These are phyloP conservation scores for Cyanoderma ruficeps DNA, from an alignment of 2,113 vertebrate genomes.

Conservation along the genomic window DNA sequence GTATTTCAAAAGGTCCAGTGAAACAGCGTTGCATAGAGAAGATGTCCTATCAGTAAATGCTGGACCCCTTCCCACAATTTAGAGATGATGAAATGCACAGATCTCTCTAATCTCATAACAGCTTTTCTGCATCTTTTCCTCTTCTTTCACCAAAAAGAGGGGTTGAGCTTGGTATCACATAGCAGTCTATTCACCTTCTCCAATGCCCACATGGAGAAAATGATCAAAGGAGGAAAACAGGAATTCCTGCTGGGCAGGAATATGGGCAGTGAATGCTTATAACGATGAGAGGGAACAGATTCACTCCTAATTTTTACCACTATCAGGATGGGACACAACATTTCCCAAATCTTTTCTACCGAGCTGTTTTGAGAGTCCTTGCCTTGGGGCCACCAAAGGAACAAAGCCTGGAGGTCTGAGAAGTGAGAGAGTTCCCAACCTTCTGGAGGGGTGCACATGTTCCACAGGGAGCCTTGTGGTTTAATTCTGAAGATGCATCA, in stretches of 20 bases:
- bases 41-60: neutral
- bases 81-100: neutral
- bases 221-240: neutral
- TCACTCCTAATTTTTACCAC: neutral
- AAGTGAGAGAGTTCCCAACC: neutral
- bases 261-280: neutral
- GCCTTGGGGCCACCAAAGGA: neutral
- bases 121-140: neutral
- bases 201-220: neutral
- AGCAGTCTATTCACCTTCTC: neutral
- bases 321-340: neutral
- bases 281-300: neutral
- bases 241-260: neutral
- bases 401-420: neutral
- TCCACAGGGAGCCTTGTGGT: neutral
- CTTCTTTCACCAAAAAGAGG: neutral
- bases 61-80: neutral
- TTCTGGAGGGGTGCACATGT: accelerated
- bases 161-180: neutral
- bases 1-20: neutral
- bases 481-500: neutral
- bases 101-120: neutral
- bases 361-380: neutral
- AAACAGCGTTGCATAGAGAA: neutral
- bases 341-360: neutral